Evolutionary conservation across 2,797 vertebrate genomes (phyloP), one percentile per base, ranked within the genome.

Genomic region (Xenopus petersii): DNA sequence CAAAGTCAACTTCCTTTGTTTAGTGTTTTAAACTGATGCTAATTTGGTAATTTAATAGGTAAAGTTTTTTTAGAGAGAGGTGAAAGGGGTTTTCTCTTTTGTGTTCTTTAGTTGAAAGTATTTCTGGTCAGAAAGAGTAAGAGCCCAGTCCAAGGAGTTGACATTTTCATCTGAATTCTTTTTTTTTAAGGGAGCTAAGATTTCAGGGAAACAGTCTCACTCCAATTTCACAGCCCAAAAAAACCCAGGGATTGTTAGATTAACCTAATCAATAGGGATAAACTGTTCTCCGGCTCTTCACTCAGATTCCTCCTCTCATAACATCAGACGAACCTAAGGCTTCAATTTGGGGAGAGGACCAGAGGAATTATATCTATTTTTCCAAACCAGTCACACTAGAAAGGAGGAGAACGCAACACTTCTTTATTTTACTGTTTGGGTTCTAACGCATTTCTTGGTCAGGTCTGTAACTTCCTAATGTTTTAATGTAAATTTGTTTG

Each of bases 31-130:
- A 85, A 86, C 86, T 80, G 87, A 97, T 97, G 95, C 94, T 95
- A 97, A 97, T 98, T 88, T 85, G 87, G 96, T 94, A 96, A 98
- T 87, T 81, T 83, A 90, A 98, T 84, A 93, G 89, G 81, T 77
- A 81, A 80, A 42, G 83, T 79, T 83, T 82, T 90, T 87, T 87
- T 87, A 65, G 88, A 93, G 89, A 91, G 92, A 90, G 85, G 86
- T 88, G 85, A 87, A 92, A 83, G 66, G 83, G 86, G 87, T 86
- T 87, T 81, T 65, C 89, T 90, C 87, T 88, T 87, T 87, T 88
- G 84, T 82, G 86, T 86, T 83, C 82, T 84, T 75, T 83, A 89
- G 87, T 85, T 81, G 83, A 88, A 87, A 88, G 85, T 78, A 84
- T 87, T 84, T 92, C 90, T 73, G 83, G 86, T 82, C 82, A 80